phyloP scores from a whole-genome alignment of 2,888 invertebrate species.

The Drosophila atroscutellata region DNA sequence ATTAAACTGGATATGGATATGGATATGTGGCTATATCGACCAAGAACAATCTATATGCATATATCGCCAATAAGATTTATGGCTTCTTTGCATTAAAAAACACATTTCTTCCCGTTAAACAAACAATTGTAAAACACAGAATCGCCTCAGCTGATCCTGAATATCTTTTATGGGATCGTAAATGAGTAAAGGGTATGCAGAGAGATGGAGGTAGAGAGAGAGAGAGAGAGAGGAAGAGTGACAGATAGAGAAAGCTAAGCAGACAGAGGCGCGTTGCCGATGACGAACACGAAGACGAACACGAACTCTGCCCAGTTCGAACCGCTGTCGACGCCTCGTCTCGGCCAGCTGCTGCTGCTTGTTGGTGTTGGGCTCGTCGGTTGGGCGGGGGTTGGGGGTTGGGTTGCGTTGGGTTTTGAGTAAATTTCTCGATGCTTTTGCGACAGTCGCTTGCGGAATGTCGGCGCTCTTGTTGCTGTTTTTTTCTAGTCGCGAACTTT shows the following conservation, averaged over 20 bases:
- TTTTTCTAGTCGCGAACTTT: conserved; percentile 8
- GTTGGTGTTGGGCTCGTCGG: background rate
- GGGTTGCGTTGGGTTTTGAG: conserved; percentile 21
- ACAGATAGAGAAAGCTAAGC: conserved; percentile 2
- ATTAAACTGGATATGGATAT: background rate
- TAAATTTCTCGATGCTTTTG: conserved; percentile 60
- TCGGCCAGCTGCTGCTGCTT: conserved; percentile 21
- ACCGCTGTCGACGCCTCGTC: conserved; percentile 43
- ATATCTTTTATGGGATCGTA: conserved; percentile 1
- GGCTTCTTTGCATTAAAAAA: background rate
- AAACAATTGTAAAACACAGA: background rate
- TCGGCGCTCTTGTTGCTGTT: conserved; percentile 60
- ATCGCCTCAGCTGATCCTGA: background rate
- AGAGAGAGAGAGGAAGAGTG: background rate
- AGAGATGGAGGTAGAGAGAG: background rate
- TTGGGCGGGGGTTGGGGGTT: background rate
- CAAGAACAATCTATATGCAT: background rate
- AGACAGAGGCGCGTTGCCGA: conserved; percentile 23
- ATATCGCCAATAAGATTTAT: background rate
- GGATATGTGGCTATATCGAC: background rate
- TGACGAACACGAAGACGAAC: conserved; percentile 13
- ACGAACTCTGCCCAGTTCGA: conserved; percentile 23
- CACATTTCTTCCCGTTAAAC: background rate
- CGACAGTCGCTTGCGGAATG: conserved; percentile 65
- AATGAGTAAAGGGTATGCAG: background rate